Evolutionary conservation across 1,140 invertebrate genomes (phyloP).

Genomic region (Drosophila willistoni): DNA sequence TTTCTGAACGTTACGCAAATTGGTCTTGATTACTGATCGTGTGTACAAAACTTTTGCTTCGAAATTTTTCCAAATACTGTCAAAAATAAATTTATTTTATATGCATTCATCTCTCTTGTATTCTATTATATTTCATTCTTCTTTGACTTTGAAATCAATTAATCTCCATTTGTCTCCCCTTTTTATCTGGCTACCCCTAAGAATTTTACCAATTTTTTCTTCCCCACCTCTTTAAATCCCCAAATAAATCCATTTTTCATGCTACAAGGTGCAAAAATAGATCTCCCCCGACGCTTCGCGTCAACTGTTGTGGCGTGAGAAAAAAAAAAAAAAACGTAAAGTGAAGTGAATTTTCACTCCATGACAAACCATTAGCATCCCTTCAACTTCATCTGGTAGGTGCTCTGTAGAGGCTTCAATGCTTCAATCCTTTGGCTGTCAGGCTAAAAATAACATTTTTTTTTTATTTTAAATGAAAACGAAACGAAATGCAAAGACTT

Average conservation of each 20-base stretch:
- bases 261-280: slow-evolving; percentile 53
- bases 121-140: background rate
- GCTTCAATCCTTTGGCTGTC: slow-evolving; percentile 69
- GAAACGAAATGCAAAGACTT: slow-evolving; percentile 52
- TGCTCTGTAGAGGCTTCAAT: slow-evolving; percentile 37
- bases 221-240: too few species aligned
- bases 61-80: too few species aligned
- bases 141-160: slow-evolving; percentile 34
- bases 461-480: slow-evolving; percentile 59
- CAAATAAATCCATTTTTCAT: slow-evolving; percentile 39
- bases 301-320: slow-evolving; percentile 36
- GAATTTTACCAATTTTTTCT: slow-evolving; percentile 19
- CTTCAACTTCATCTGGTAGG: slow-evolving; percentile 35
- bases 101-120: background rate
- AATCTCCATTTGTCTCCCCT: slow-evolving; percentile 48
- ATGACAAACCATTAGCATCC: slow-evolving; percentile 51
- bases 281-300: slow-evolving; percentile 12
- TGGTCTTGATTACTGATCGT: too few species aligned
- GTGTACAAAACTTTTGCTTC: too few species aligned
- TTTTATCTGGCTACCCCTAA: background rate
- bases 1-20: too few species aligned
- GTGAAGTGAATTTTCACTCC: slow-evolving; percentile 42
- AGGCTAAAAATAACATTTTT: slow-evolving; percentile 79
- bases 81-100: too few species aligned
- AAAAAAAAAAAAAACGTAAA: slow-evolving; percentile 34